Evolutionary conservation across 2,888 invertebrate genomes (phyloP).

Genomic region (Morpho achilles): DNA sequence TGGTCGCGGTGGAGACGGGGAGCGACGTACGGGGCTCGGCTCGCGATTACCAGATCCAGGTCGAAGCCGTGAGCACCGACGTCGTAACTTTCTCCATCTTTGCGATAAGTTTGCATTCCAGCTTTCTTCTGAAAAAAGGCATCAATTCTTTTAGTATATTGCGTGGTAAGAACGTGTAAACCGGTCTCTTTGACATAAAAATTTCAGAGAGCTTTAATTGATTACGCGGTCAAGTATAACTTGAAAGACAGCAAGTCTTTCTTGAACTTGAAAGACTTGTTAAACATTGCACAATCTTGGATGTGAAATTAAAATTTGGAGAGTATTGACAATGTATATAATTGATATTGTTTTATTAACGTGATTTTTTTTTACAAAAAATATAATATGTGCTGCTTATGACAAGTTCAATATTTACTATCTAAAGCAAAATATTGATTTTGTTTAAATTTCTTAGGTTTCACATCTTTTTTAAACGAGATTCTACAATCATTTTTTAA

Average conservation of each 20-base stretch:
- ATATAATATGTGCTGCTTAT: too few relatives aligned
- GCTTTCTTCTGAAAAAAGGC: constrained; percentile 80
- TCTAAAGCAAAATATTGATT: too few relatives aligned
- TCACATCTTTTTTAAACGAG: too few relatives aligned
- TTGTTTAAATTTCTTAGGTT: too few relatives aligned
- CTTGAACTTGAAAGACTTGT: constrained; percentile 12
- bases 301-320: background rate
- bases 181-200: constrained; percentile 13
- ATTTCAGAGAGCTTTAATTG: constrained; percentile 10
- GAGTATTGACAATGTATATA: background rate
- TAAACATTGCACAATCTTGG: constrained; percentile 7
- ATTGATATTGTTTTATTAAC: background rate
- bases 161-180: constrained; percentile 2
- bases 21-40: constrained; percentile 76
- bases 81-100: constrained; percentile 85
- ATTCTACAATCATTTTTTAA: too few relatives aligned
- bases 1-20: constrained; percentile 76
- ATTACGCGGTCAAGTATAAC: constrained; percentile 13
- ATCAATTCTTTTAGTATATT: background rate
- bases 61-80: constrained; percentile 84
- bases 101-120: constrained; percentile 88
- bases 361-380: too few relatives aligned
- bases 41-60: constrained; percentile 80
- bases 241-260: constrained; percentile 4
- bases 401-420: too few relatives aligned